These are phyloP conservation scores for Stenopsyche tienmushanensis DNA, from an alignment of 1,140 invertebrate species.

Conservation along the genomic window DNA sequence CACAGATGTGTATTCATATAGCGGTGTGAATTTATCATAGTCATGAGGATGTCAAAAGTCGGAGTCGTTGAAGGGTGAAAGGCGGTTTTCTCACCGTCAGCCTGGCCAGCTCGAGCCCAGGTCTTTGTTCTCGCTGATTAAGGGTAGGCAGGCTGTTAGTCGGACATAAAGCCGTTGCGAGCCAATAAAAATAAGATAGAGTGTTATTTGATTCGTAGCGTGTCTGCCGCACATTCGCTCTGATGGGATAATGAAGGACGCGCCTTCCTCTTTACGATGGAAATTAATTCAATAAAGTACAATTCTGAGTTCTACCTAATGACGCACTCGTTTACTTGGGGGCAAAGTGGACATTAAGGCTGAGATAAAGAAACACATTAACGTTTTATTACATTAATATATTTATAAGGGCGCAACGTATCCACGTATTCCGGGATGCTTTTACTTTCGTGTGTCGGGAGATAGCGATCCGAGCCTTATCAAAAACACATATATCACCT, in stretches of 20 bases:
- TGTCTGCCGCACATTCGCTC: conserved; percentile 30
- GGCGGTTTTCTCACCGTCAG: background rate
- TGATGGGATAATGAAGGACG: conserved; percentile 40
- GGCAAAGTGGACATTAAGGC: conserved; percentile 37
- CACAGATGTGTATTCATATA: background rate
- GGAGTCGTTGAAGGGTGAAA: background rate
- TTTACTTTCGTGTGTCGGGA: no score
- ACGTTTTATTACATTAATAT: conserved; percentile 41
- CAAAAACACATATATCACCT: no score
- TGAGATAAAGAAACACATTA: conserved; percentile 38
- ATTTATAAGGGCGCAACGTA: conserved; percentile 28
- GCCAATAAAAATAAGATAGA: conserved; percentile 38
- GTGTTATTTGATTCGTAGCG: conserved; percentile 41
- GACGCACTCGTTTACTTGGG: conserved; percentile 28
- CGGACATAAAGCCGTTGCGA: conserved; percentile 30
- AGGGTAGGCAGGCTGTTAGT: conserved; percentile 3
- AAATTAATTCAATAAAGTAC: conserved; percentile 41
- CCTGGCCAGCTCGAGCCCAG: background rate
- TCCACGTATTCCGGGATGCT: no score
- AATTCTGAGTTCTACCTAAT: conserved; percentile 21
- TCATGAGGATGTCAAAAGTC: background rate
- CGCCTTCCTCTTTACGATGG: conserved; percentile 38
- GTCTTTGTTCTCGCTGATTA: conserved; percentile 23
- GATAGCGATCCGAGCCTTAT: no score
- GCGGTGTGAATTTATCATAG: background rate